Percentiles rank a stretch among this genome's conserved stretches.
Conservation (phyloP, 2,888 invertebrate species). For the Siphlonurus alternatus region DNA sequence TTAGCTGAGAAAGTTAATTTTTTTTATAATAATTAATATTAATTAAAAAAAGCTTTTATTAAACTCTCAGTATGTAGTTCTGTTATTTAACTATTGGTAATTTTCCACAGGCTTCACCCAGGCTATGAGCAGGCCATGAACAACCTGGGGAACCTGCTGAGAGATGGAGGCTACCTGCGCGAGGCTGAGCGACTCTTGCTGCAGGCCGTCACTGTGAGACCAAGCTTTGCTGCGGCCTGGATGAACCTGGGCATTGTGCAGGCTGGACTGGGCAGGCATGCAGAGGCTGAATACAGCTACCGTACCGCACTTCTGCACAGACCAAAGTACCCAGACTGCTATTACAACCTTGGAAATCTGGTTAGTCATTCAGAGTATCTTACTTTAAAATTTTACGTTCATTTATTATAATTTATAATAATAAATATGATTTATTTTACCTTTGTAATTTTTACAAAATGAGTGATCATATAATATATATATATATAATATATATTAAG, state of each 20-base stretch:
- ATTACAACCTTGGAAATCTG: slow-evolving; percentile 89
- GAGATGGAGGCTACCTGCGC: slow-evolving; percentile 44
- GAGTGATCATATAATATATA: no score
- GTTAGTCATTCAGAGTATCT: slow-evolving; percentile 30
- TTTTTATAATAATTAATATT: no score
- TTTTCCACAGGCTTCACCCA: slow-evolving; percentile 52
- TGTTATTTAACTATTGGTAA: no score
- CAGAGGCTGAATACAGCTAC: slow-evolving; percentile 64
- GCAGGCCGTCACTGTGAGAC: slow-evolving; percentile 48
- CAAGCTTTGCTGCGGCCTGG: slow-evolving; percentile 90
- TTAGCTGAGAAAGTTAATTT: no score
- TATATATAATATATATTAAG: no score
- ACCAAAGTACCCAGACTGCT: slow-evolving; percentile 75
- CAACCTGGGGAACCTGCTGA: slow-evolving; percentile 73
- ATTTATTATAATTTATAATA: neutral
- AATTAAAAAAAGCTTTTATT: no score
- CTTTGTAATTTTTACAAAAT: neutral
- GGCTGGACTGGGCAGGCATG: slow-evolving; percentile 48
- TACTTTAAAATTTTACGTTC: neutral
- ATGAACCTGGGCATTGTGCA: slow-evolving; percentile 95
- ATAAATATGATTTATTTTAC: neutral
- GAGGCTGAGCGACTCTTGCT: slow-evolving; percentile 58
- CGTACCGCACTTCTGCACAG: slow-evolving; percentile 58
- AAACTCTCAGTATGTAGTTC: no score
- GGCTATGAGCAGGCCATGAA: slow-evolving; percentile 86